A percentile compares a stretch with the other conserved stretches of the same genome.
phyloP scores from a whole-genome alignment of 1,140 invertebrate species.

The Drosophila albomicans region DNA sequence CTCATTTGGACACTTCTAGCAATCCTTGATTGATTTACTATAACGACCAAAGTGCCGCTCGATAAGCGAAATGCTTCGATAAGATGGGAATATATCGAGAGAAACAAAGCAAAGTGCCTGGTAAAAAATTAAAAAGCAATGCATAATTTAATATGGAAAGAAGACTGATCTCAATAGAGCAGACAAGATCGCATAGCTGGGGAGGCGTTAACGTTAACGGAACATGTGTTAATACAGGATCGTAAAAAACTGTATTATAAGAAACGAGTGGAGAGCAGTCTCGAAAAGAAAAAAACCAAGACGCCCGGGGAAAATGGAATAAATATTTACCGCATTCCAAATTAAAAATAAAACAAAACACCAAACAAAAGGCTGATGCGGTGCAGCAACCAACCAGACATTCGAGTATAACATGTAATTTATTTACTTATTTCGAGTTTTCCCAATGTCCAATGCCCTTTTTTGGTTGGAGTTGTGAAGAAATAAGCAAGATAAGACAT shows the following conservation, averaged over 20 bases:
- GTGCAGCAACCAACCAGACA: constrained; percentile 21
- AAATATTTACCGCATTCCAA: constrained; percentile 68
- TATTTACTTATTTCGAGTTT: constrained; percentile 65
- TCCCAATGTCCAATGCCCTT: background rate
- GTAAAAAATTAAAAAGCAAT: constrained; percentile 56
- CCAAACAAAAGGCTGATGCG: constrained; percentile 45
- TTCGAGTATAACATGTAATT: constrained; percentile 45
- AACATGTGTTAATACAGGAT: constrained; percentile 73
- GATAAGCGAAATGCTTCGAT: constrained; percentile 56
- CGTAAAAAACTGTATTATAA: constrained; percentile 64
- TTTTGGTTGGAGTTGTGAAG: constrained; percentile 39
- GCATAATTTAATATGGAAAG: constrained; percentile 27
- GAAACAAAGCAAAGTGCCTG: constrained; percentile 42
- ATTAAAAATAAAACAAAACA: constrained; percentile 72
- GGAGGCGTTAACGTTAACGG: constrained; percentile 40
- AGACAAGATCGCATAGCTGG: background rate
- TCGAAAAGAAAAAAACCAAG: background rate
- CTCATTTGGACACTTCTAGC: constrained; percentile 25
- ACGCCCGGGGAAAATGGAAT: constrained; percentile 36
- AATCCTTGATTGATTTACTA: constrained; percentile 65
- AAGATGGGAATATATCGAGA: constrained; percentile 9
- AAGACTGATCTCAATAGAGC: constrained; percentile 36
- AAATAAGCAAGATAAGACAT: constrained; percentile 62
- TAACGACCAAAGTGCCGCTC: constrained; percentile 44
- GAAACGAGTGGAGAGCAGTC: constrained; percentile 50